Evolutionary conservation across 1,140 invertebrate genomes (phyloP).

Genomic region (Drosophila nikananu): DNA sequence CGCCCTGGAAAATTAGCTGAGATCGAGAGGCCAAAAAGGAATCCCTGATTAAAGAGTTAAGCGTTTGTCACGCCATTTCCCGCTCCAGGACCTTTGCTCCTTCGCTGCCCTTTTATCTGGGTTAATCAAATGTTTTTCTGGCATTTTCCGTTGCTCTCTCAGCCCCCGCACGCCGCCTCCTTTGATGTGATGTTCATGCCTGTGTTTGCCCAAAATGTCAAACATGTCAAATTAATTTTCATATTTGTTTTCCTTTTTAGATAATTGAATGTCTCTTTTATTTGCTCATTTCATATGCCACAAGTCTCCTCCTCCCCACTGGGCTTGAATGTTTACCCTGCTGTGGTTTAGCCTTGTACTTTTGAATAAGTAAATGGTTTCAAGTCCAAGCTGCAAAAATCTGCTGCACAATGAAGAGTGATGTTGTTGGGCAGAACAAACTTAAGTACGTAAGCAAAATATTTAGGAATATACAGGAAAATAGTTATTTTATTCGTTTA

Average conservation of each 20-base stretch:
- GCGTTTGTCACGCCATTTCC: conserved; percentile 71
- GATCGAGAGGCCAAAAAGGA: conserved; percentile 27
- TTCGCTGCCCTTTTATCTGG: conserved; percentile 45
- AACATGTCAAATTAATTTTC: conserved; percentile 82
- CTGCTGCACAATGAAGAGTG: not conserved
- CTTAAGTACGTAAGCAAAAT: not conserved
- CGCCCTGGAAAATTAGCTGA: conserved; percentile 55
- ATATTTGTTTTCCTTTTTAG: conserved; percentile 75
- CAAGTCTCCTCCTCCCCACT: not conserved
- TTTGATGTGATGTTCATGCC: conserved; percentile 54
- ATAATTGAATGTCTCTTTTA: conserved; percentile 75
- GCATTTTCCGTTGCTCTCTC: conserved; percentile 45
- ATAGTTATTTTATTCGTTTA: not conserved
- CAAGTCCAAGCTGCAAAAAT: not conserved
- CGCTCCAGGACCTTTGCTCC: conserved; percentile 7
- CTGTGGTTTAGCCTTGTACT: conserved; percentile 29
- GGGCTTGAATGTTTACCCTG: conserved; percentile 19
- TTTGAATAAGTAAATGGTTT: conserved; percentile 20
- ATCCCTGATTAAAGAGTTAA: conserved; percentile 79
- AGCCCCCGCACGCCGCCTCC: conserved; percentile 18
- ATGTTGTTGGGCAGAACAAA: not conserved
- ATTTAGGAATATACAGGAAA: not conserved
- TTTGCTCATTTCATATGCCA: conserved; percentile 66
- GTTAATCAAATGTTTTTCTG: conserved; percentile 60
- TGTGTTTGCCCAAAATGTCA: conserved; percentile 76